Percentiles rank a stretch among this genome's conserved stretches.
Conservation (phyloP, 2,888 invertebrate species). For the Leptopterna dolabrata region DNA sequence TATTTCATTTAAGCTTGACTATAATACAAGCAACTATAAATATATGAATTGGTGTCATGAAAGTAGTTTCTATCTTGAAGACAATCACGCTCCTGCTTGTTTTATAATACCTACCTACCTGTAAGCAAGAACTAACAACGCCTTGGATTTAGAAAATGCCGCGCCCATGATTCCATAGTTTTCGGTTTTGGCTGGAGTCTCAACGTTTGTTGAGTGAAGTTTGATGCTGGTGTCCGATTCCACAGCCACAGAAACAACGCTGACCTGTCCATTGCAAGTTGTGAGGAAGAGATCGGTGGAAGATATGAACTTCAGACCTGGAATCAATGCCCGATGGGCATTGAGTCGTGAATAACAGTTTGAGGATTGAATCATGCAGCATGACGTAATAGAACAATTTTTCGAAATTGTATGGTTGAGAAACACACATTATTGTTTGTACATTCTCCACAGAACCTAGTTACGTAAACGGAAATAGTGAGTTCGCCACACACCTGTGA, state of each 20-base stretch:
- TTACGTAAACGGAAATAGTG: too few relatives aligned
- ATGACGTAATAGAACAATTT: background rate
- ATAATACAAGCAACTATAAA: too few relatives aligned
- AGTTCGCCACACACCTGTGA: constrained; percentile 45
- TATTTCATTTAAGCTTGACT: too few relatives aligned
- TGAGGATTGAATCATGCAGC: background rate
- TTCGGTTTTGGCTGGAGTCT: constrained; percentile 15
- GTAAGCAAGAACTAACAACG: background rate
- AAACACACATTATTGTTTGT: too few relatives aligned
- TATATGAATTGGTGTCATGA: too few relatives aligned
- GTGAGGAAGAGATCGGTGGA: constrained; percentile 30
- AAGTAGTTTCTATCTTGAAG: too few relatives aligned
- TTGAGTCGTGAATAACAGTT: background rate
- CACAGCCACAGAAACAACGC: background rate
- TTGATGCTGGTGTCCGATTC: constrained; percentile 23
- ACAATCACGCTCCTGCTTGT: too few relatives aligned
- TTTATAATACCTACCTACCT: background rate
- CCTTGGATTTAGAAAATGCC: constrained; percentile 39
- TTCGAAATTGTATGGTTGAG: background rate
- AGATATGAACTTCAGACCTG: constrained; percentile 29
- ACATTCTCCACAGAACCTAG: too few relatives aligned
- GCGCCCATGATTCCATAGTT: constrained; percentile 35
- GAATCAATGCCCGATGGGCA: background rate
- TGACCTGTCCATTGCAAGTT: constrained; percentile 21
- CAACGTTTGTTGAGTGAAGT: constrained; percentile 5